Evolutionary conservation across 2,888 invertebrate species (phyloP).

Genomic region (Caenorhabditis wallacei): DNA sequence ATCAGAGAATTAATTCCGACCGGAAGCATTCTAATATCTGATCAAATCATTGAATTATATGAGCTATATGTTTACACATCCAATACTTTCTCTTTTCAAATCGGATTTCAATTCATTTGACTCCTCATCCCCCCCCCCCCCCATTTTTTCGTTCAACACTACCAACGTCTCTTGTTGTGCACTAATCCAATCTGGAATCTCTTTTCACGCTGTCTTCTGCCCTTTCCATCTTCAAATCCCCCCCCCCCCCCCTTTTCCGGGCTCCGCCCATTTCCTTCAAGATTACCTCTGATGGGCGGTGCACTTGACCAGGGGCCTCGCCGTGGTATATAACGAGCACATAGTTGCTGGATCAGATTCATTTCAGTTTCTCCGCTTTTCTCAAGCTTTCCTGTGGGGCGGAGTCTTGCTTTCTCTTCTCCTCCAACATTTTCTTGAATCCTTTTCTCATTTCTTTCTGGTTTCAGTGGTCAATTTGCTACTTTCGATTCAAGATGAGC

Average conservation of each 20-base stretch:
- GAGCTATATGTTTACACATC: slow-evolving; percentile 5
- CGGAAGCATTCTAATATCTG: slow-evolving; percentile 6
- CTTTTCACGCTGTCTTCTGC: background rate
- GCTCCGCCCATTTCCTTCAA: slow-evolving; percentile 28
- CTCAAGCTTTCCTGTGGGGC: background rate
- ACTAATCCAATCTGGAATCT: background rate
- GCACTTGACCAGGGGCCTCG: slow-evolving; percentile 19
- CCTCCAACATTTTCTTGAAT: background rate
- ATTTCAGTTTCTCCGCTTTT: too few species aligned
- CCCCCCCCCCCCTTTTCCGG: too few species aligned
- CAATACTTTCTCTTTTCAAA: background rate
- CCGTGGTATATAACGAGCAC: slow-evolving; percentile 43
- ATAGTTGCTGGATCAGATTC: slow-evolving; percentile 40
- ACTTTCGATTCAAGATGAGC: slow-evolving; percentile 48
- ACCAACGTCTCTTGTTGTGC: background rate
- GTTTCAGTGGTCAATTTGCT: slow-evolving; percentile 47
- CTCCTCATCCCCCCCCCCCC: background rate
- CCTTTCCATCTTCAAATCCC: slow-evolving; percentile 9
- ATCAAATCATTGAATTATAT: slow-evolving; percentile 16
- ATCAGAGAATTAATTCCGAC: background rate
- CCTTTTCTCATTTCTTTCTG: slow-evolving; percentile 1
- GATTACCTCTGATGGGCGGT: slow-evolving; percentile 48
- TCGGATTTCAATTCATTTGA: slow-evolving; percentile 1
- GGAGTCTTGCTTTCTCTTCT: background rate
- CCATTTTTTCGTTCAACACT: background rate